These are phyloP conservation scores for Leuctra nigra DNA, from an alignment of 2,888 invertebrate genomes.

Conservation along the genomic window DNA sequence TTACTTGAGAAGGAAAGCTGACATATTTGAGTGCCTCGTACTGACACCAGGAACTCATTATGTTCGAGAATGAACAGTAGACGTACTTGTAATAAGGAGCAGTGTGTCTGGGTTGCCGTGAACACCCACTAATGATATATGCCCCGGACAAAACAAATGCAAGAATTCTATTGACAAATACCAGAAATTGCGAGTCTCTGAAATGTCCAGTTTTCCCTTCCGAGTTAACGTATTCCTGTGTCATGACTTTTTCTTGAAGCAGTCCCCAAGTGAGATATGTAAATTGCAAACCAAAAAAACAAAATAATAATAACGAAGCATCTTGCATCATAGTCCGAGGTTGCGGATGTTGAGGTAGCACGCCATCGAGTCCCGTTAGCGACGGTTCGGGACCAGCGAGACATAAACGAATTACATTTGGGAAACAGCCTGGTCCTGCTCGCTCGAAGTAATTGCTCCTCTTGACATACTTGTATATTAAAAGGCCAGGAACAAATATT, in stretches of 20 bases:
- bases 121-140: conserved; percentile 53
- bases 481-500: conserved; percentile 77
- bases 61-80: conserved; percentile 93
- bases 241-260: conserved; percentile 98
- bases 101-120: conserved; percentile 60
- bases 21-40: conserved; percentile 98
- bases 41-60: conserved; percentile 99
- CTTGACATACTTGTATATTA: conserved; percentile 74
- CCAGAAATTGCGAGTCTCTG: conserved; percentile 92
- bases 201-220: conserved; percentile 63
- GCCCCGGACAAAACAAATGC: conserved; percentile 68
- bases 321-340: conserved; percentile 51
- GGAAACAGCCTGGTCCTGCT: conserved; percentile 39
- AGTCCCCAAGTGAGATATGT: conserved; percentile 95
- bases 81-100: conserved; percentile 92
- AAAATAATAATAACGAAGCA: conserved; percentile 58
- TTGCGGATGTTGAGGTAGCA: conserved; percentile 23
- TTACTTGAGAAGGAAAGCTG: conserved; percentile 93
- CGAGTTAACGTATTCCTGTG: conserved; percentile 64
- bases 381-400: conserved; percentile 42
- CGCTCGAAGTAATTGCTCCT: conserved; percentile 74
- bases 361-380: conserved; percentile 16
- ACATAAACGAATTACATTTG: conserved; percentile 45
- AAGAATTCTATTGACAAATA: conserved; percentile 88
- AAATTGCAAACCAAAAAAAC: conserved; percentile 81